Percentiles rank a stretch among this genome's conserved stretches.
Evolutionary conservation across 2,797 vertebrate species (phyloP).

Genomic region (Pseudochaenichthys georgianus): DNA sequence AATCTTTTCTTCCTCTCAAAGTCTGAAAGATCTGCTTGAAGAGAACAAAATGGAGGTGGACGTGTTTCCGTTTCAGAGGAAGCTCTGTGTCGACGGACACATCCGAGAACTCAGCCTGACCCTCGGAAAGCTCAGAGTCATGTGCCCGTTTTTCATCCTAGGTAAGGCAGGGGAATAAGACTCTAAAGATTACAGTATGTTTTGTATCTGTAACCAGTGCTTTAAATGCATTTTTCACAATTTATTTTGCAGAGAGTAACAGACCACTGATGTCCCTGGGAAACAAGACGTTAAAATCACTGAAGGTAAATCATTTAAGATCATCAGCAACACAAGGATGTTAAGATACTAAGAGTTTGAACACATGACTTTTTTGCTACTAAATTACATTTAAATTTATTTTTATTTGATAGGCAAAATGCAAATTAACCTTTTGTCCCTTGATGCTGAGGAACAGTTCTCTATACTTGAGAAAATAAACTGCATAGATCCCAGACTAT

Average conservation of each 20-base stretch:
- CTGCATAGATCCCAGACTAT: too few species aligned
- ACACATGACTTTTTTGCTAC: neutral
- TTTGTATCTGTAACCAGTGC: neutral
- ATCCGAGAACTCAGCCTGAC: slow-evolving; percentile 82
- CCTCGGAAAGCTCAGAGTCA: slow-evolving; percentile 81
- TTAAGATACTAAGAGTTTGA: neutral
- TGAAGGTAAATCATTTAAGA: slow-evolving; percentile 82
- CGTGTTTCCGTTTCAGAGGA: slow-evolving; percentile 70
- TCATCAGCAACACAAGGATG: neutral
- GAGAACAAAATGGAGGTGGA: slow-evolving; percentile 79
- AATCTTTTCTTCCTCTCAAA: slow-evolving; percentile 55
- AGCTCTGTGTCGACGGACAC: slow-evolving; percentile 79
- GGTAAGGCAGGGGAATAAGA: slow-evolving; percentile 79
- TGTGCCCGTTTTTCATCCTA: slow-evolving; percentile 83
- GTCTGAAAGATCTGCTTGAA: slow-evolving; percentile 86
- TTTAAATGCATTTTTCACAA: neutral
- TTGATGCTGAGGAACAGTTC: too few species aligned
- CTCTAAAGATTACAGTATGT: neutral
- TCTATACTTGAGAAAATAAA: too few species aligned
- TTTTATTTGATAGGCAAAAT: too few species aligned
- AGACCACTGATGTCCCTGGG: slow-evolving; percentile 88
- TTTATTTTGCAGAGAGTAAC: slow-evolving; percentile 82
- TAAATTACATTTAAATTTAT: too few species aligned
- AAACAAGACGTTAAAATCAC: slow-evolving; percentile 87
- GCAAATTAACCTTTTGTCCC: too few species aligned